Evolutionary conservation across 2,113 vertebrate species (phyloP).

Genomic region (Rhinopomastus cyanomelas): DNA sequence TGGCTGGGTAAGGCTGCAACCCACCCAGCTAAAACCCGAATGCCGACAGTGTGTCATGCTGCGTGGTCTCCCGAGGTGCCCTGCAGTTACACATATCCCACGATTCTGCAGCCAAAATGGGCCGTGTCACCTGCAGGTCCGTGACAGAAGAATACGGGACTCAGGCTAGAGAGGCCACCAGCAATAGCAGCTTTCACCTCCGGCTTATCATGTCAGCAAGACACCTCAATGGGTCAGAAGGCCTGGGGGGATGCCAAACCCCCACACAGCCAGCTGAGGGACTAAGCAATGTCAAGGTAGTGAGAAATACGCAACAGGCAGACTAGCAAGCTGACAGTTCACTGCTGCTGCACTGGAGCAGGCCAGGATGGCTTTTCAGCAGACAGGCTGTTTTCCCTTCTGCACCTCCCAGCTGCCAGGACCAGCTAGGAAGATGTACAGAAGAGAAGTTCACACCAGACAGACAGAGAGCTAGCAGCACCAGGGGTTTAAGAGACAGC

Average conservation of each 20-base stretch:
- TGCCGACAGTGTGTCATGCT: rapidly evolving
- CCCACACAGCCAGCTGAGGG: background rate
- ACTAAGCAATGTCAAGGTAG: background rate
- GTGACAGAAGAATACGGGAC: background rate
- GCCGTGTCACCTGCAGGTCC: rapidly evolving
- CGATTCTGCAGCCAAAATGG: background rate
- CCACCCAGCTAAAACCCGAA: background rate
- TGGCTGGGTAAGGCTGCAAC: background rate
- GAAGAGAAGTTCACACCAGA: background rate
- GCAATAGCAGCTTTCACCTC: background rate
- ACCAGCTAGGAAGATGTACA: background rate
- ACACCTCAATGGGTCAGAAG: background rate
- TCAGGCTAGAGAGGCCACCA: background rate
- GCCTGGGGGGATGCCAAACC: background rate
- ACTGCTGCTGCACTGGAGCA: background rate
- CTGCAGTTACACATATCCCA: background rate
- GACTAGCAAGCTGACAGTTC: background rate
- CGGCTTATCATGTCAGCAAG: background rate
- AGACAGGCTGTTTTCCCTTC: background rate
- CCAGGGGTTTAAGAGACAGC: rapidly evolving
- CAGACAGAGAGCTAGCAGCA: background rate
- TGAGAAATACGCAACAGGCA: background rate
- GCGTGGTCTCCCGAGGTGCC: background rate
- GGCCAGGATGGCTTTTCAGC: background rate
- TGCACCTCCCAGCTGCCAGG: background rate